A percentile compares a stretch with the other conserved stretches of the same genome.
These are phyloP conservation scores for Nycticebus coucang DNA, from an alignment of 2,113 vertebrate genomes.

Conservation along the genomic window DNA sequence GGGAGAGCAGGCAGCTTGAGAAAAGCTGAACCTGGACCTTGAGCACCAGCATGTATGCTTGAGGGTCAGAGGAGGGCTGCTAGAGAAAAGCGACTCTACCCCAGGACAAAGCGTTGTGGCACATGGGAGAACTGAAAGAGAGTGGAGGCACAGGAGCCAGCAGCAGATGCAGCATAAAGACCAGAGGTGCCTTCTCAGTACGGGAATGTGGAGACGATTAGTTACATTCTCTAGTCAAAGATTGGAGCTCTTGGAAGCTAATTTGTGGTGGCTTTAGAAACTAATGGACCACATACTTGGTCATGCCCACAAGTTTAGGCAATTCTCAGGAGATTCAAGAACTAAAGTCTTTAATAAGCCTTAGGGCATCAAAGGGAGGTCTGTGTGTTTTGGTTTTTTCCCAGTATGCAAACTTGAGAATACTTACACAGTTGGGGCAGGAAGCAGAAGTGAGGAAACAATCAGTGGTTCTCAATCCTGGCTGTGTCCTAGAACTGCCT, in stretches of 20 bases:
- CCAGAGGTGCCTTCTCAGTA: not conserved
- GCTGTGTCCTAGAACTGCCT: not conserved
- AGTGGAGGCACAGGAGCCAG: too few relatives aligned
- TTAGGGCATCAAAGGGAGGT: not conserved
- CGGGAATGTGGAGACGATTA: not conserved
- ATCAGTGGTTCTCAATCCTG: not conserved
- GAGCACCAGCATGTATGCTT: too few relatives aligned
- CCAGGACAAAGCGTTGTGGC: fast-evolving
- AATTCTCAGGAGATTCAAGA: not conserved
- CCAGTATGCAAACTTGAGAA: not conserved
- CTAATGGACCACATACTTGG: not conserved
- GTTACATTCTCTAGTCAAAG: not conserved
- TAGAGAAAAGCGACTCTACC: too few relatives aligned
- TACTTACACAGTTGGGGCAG: not conserved
- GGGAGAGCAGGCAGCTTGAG: not conserved
- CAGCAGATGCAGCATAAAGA: not conserved
- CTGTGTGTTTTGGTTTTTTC: not conserved
- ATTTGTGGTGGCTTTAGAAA: not conserved
- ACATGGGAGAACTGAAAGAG: not conserved
- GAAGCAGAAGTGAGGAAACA: not conserved
- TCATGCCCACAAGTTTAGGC: not conserved
- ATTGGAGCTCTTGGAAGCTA: not conserved
- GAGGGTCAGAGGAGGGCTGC: not conserved
- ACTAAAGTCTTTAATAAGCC: not conserved
- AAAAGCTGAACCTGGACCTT: not conserved